Conservation (phyloP, 2,888 invertebrate species). For the Spodoptera exigua region DNA sequence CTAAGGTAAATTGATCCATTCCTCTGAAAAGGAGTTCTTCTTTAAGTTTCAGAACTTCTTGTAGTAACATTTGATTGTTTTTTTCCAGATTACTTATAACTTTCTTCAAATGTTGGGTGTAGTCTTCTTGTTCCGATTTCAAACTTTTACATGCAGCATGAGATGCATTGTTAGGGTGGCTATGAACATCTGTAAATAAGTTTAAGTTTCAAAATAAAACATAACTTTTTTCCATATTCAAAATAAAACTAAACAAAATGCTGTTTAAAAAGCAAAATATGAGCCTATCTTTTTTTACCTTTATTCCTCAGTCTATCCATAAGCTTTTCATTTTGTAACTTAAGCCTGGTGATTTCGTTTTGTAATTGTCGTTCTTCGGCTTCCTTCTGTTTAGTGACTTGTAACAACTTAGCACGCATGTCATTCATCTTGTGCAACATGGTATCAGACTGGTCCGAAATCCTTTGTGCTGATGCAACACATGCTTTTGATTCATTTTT, state of each 20-base stretch:
- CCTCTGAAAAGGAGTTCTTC: slow-evolving; percentile 72
- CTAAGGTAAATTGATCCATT: slow-evolving; percentile 58
- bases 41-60: slow-evolving; percentile 65
- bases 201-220: neutral
- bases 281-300: slow-evolving; percentile 71
- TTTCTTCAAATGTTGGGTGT: slow-evolving; percentile 50
- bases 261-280: neutral
- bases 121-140: slow-evolving; percentile 53
- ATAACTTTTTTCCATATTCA: neutral
- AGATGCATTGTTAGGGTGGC: slow-evolving; percentile 43
- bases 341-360: slow-evolving; percentile 78
- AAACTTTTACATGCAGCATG: slow-evolving; percentile 50
- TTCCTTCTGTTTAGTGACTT: slow-evolving; percentile 80
- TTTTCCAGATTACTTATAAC: slow-evolving; percentile 53
- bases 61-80: slow-evolving; percentile 53
- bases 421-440: slow-evolving; percentile 73
- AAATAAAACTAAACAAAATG: neutral
- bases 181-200: slow-evolving; percentile 48
- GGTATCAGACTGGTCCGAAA: slow-evolving; percentile 80
- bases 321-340: slow-evolving; percentile 80
- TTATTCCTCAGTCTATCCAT: slow-evolving; percentile 76
- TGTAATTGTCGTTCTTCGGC: slow-evolving; percentile 74
- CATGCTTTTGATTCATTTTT: slow-evolving; percentile 83
- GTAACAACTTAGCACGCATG: slow-evolving; percentile 72
- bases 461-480: slow-evolving; percentile 81